phyloP scores from a whole-genome alignment of 2,797 vertebrate genomes.

The Falco novaeseelandiae region DNA sequence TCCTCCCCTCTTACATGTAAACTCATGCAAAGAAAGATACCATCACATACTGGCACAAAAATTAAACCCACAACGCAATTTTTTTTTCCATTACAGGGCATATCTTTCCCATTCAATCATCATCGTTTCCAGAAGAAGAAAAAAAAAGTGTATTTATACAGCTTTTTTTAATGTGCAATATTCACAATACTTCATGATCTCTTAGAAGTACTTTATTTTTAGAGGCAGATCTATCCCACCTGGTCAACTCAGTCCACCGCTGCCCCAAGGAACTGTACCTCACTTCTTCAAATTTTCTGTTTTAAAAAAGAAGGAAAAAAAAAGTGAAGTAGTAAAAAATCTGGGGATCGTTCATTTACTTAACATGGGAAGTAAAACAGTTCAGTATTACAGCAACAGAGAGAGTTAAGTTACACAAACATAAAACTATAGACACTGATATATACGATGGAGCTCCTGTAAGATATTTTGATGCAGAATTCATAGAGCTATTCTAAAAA shows the following conservation, averaged over 20 bases:
- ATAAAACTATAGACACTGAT: neutral
- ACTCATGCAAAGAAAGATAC: neutral
- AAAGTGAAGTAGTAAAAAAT: neutral
- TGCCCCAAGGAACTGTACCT: neutral
- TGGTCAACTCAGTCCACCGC: neutral
- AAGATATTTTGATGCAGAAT: neutral
- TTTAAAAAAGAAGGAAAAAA: too few relatives aligned
- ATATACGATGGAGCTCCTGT: neutral
- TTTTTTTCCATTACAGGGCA: neutral
- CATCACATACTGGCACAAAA: neutral
- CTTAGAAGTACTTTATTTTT: neutral
- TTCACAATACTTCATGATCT: neutral
- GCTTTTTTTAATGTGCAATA: neutral
- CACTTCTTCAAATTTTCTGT: neutral
- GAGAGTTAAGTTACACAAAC: neutral
- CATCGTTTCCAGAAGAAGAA: neutral
- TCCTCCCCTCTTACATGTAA: neutral
- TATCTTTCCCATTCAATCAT: neutral
- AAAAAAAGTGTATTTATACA: neutral
- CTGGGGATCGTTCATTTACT: neutral
- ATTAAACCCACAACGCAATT: neutral
- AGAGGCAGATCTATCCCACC: neutral
- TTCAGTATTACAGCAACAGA: neutral
- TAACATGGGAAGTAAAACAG: neutral
- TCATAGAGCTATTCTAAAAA: neutral